Evolutionary conservation across 92 coral and sea anemone genomes (phyloP).

Genomic region (Epizoanthus illoricatus): DNA sequence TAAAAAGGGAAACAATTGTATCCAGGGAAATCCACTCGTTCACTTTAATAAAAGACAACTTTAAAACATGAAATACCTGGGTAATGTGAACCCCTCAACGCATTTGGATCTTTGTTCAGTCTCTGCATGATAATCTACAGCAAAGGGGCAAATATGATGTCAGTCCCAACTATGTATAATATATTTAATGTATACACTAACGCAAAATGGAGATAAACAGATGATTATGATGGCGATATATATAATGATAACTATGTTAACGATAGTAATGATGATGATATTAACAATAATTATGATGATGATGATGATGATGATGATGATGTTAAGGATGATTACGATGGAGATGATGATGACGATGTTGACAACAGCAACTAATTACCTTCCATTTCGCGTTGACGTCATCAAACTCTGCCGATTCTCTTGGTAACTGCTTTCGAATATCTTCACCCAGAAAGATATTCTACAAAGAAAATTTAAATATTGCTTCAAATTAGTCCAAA

Average conservation of each 20-base stretch:
- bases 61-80: slow-evolving; percentile 54
- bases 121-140: slow-evolving; percentile 93
- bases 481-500: background rate
- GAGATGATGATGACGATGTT: background rate
- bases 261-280: background rate
- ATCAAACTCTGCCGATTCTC: slow-evolving; percentile 99
- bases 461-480: slow-evolving; percentile 42
- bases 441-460: slow-evolving; percentile 99
- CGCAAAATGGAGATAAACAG: background rate
- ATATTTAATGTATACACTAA: background rate
- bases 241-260: background rate
- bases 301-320: background rate
- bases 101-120: slow-evolving; percentile 90
- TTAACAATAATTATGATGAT: background rate
- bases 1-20: no score
- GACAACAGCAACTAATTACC: slow-evolving; percentile 45
- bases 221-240: background rate
- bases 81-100: slow-evolving; percentile 92
- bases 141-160: background rate
- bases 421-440: slow-evolving; percentile 94
- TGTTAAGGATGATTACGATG: no score
- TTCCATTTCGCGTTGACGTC: slow-evolving; percentile 98
- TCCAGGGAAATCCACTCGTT: background rate
- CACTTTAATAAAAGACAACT: background rate
- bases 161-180: no score